Conservation (phyloP, 2,888 invertebrate genomes). For the Pegoplata infirma region DNA sequence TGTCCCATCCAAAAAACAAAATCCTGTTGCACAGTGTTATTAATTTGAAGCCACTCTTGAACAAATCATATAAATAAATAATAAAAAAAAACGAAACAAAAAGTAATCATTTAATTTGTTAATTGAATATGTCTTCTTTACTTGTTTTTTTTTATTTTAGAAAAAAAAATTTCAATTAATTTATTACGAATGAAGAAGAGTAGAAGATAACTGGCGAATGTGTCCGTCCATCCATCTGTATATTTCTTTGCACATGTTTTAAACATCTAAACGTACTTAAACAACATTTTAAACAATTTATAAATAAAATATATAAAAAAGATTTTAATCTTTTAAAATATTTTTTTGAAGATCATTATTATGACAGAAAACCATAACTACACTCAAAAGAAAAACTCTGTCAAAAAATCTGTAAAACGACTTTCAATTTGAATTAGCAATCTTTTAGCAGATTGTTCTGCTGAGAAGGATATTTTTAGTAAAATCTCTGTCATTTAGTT, state of each 20-base stretch:
- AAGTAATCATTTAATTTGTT: constrained; percentile 58
- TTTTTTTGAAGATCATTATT: constrained; percentile 12
- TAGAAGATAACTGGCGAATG: constrained; percentile 17
- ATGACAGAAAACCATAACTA: constrained; percentile 5
- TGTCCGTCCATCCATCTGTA: not conserved
- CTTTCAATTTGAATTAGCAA: no score
- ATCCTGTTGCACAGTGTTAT: no score
- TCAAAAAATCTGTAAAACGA: no score
- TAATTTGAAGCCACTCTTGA: constrained; percentile 51
- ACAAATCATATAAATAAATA: constrained; percentile 44
- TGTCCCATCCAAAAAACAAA: no score
- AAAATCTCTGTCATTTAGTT: no score
- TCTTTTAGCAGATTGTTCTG: no score
- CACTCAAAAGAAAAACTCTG: no score
- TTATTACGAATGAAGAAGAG: constrained; percentile 28
- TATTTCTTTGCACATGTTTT: constrained; percentile 12
- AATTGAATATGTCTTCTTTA: constrained; percentile 58
- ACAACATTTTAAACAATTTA: constrained; percentile 40
- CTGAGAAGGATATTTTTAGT: no score
- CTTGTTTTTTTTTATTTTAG: constrained; percentile 38
- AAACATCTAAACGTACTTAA: constrained; percentile 30
- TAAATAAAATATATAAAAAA: not conserved
- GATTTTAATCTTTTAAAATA: constrained; percentile 39
- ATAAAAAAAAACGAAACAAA: constrained; percentile 25
- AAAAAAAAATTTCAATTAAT: constrained; percentile 52